phyloP scores from a whole-genome alignment of 2,797 vertebrate species.

The Poliocrania exsul region DNA sequence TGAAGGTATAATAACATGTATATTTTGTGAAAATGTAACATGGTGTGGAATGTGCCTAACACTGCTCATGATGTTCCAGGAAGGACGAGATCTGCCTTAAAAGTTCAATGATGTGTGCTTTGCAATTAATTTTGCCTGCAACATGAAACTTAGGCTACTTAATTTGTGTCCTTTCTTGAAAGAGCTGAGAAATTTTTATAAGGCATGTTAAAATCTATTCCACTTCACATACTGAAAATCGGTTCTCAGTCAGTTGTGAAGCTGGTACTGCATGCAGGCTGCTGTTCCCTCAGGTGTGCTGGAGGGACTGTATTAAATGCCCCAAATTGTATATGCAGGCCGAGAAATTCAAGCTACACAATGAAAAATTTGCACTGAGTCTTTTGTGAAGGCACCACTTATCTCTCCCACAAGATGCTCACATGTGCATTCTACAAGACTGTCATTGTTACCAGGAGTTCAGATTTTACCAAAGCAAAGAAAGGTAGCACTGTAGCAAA shows the following conservation, averaged over 20 bases:
- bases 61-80: not conserved
- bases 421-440: accelerated
- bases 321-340: not conserved
- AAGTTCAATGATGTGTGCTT: not conserved
- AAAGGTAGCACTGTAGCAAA: not conserved
- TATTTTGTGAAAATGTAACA: not conserved
- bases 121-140: not conserved
- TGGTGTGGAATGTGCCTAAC: not conserved
- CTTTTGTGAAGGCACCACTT: not conserved
- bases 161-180: not conserved
- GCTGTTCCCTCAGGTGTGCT: not conserved
- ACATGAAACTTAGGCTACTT: not conserved
- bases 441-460: not conserved
- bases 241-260: not conserved
- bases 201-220: not conserved
- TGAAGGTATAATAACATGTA: not conserved
- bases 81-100: not conserved
- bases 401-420: not conserved
- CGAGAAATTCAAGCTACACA: not conserved
- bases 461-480: not conserved
- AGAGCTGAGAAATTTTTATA: not conserved
- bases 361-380: not conserved
- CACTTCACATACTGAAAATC: not conserved
- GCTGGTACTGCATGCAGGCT: not conserved
- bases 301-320: not conserved